Evolutionary conservation across 2,113 vertebrate species (phyloP).

Genomic region (Labeo catla): DNA sequence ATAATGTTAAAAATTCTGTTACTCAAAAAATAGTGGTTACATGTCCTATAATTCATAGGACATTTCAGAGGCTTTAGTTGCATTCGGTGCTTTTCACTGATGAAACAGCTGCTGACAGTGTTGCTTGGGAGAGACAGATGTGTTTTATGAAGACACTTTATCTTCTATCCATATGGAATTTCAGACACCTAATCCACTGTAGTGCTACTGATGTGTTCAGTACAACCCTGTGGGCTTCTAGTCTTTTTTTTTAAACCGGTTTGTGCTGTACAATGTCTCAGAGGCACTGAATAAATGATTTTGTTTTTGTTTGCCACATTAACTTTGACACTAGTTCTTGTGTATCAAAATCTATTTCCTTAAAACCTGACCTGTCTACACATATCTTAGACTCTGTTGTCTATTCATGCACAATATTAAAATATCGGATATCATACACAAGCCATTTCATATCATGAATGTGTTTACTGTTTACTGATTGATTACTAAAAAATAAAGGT

Average conservation of each 20-base stretch:
- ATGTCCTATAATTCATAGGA: slow-evolving; percentile 14
- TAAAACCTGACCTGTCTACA: slow-evolving; percentile 10
- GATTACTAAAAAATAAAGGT: slow-evolving; percentile 22
- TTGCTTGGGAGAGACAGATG: slow-evolving; percentile 24
- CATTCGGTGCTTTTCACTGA: slow-evolving; percentile 63
- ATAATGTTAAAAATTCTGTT: background rate
- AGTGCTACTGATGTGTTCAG: slow-evolving; percentile 60
- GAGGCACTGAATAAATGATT: slow-evolving; percentile 80
- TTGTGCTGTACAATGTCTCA: slow-evolving; percentile 73
- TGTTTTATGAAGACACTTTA: slow-evolving; percentile 52
- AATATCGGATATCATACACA: slow-evolving; percentile 9
- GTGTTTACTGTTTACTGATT: slow-evolving; percentile 28
- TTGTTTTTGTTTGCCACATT: slow-evolving; percentile 55
- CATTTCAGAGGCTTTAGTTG: slow-evolving; percentile 34
- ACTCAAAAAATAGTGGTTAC: slow-evolving; percentile 15
- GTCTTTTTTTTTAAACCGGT: slow-evolving; percentile 63
- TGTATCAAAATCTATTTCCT: background rate
- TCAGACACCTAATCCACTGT: slow-evolving; percentile 56
- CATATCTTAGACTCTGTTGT: slow-evolving; percentile 9
- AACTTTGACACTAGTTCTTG: slow-evolving; percentile 16
- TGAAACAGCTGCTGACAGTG: slow-evolving; percentile 53
- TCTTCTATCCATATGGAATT: slow-evolving; percentile 53
- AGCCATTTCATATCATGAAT: slow-evolving; percentile 30
- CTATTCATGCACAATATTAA: slow-evolving; percentile 31
- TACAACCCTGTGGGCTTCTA: slow-evolving; percentile 62